Base-by-base conservation (phyloP, 1,140 invertebrate species). In the Telenomus remus region DNA sequence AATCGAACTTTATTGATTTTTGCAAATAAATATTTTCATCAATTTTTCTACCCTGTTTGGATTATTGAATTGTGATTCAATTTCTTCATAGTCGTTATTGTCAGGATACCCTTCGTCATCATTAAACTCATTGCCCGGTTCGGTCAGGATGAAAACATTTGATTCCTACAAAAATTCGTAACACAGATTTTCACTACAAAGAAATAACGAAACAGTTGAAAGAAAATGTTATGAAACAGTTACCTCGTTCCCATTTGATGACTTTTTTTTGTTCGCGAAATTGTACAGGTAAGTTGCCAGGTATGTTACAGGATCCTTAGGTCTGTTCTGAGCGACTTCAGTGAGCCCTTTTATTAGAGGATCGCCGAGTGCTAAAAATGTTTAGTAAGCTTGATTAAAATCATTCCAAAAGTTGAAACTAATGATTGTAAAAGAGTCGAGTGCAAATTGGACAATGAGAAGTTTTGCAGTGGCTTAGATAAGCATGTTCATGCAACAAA, bases 291-390 rank as follows among this genome's bases (percentile, higher is more conserved):
- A 96, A 48, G 92, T 93, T 5, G 94, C 94, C 12, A 96, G 88
- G 82, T 94, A 95, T 1, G 92, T 92, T 13, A 96, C 92, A 0
- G 95, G 95, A 87, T 96, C 94, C 65, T 91, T 91, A 6, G 95
- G 95, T 69, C 94, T 90, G 63, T 91, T 91, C 64, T 94, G 92
- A 47, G 94, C 94, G 44, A 96, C 93, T 89, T 96, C 94, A 14
- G 94, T 94, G 55, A 96, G 87, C 69, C 94, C 95, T 91, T 94
- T 94, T 59, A 96, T 94, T 56, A 96, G 89, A 46, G 95, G 95
- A 90, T 96, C 94, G 44, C 94, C 95, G 16, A 96, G 89, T 74
- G 94, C 95, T 94, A 86, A 89, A 89, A 85, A 82, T 81, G 49
- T 39, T 35, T 35, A 5, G 5, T 35, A 35, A 35, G 34, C 10